These are phyloP conservation scores for Geococcyx californianus DNA, from an alignment of 2,113 vertebrate genomes.

Conservation along the genomic window DNA sequence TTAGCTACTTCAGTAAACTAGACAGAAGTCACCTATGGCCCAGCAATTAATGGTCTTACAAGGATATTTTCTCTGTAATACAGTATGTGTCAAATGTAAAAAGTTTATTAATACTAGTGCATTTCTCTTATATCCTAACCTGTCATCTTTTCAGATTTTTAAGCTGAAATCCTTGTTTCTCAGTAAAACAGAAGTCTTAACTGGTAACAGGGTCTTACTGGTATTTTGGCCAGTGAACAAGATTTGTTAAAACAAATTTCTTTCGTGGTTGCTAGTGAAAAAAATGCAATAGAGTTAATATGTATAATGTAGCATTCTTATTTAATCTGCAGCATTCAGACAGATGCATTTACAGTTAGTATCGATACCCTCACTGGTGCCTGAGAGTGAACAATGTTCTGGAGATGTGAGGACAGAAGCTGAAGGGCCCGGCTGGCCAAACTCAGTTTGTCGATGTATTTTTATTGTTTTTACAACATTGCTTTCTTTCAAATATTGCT, in stretches of 20 bases:
- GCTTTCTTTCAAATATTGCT: conserved; percentile 4
- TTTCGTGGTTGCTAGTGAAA: conserved; percentile 39
- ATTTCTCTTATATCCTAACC: conserved; percentile 46
- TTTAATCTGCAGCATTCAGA: conserved; percentile 50
- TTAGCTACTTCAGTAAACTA: conserved; percentile 67
- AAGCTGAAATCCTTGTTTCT: conserved; percentile 61
- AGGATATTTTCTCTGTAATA: conserved; percentile 59
- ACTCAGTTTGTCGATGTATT: neutral
- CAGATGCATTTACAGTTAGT: neutral
- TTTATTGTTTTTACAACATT: neutral
- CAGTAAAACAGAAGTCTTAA: conserved; percentile 53
- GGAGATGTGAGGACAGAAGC: conserved; percentile 21
- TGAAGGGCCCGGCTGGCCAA: conserved; percentile 5
- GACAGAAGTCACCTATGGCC: conserved; percentile 66
- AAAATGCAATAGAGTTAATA: neutral
- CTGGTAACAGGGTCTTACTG: conserved; percentile 40
- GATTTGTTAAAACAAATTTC: conserved; percentile 3
- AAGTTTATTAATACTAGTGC: conserved; percentile 66
- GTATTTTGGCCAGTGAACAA: conserved; percentile 17
- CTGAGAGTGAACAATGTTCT: conserved; percentile 30
- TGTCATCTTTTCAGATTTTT: conserved; percentile 24
- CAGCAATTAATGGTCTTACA: conserved; percentile 66
- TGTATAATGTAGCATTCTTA: neutral
- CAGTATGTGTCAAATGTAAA: conserved; percentile 69
- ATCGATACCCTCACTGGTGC: neutral